A percentile compares a stretch with the other conserved stretches of the same genome.
phyloP scores from a whole-genome alignment of 2,888 invertebrate species.

The Celastrina argiolus region DNA sequence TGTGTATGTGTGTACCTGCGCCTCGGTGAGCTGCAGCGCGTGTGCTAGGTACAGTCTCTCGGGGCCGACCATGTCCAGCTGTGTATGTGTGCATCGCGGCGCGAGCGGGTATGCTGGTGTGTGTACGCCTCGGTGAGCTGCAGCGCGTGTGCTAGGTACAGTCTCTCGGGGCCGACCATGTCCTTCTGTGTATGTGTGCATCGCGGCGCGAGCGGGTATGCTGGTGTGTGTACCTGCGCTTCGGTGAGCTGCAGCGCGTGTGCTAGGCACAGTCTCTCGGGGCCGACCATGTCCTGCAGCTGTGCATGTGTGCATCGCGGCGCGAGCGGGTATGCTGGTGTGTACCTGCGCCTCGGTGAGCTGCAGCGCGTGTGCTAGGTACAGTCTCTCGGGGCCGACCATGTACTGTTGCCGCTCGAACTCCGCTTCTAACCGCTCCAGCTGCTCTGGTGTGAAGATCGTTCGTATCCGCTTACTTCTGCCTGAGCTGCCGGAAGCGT shows the following conservation, averaged over 20 bases:
- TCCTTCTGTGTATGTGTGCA: not conserved
- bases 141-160: no score
- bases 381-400: constrained; percentile 96
- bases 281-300: constrained; percentile 48
- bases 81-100: no score
- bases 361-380: constrained; percentile 91
- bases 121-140: not conserved
- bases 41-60: no score
- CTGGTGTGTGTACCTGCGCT: not conserved
- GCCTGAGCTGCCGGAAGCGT: constrained; percentile 71
- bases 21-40: no score
- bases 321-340: no score
- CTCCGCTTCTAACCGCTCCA: constrained; percentile 95
- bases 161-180: not conserved
- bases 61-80: no score
- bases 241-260: not conserved
- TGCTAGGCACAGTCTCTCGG: constrained; percentile 84
- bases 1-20: no score
- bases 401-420: constrained; percentile 98
- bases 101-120: no score
- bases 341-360: constrained; percentile 95
- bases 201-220: no score
- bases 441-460: constrained; percentile 97
- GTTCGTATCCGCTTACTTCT: constrained; percentile 93
- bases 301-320: no score